A percentile compares a stretch with the other conserved stretches of the same genome.
These are phyloP conservation scores for Onychostruthus taczanowskii DNA, from an alignment of 2,113 vertebrate genomes.

Conservation along the genomic window DNA sequence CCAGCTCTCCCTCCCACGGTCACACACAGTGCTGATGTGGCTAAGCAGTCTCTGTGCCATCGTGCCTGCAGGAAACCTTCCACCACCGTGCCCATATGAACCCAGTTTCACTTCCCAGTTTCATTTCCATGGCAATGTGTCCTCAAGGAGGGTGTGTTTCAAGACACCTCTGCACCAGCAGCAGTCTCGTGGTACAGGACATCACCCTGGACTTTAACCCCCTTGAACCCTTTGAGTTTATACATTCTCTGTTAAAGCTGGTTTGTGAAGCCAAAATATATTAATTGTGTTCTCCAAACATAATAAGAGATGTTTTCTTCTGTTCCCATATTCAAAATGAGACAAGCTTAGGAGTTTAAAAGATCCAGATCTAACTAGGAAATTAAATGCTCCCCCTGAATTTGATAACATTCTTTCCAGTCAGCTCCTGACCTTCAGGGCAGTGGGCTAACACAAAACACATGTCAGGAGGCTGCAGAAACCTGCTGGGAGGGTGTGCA, in stretches of 20 bases:
- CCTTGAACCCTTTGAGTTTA: not conserved
- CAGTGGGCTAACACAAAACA: not conserved
- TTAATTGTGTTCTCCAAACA: conserved; percentile 13
- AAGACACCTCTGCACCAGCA: not conserved
- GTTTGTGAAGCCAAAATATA: conserved; percentile 5
- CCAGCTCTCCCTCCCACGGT: not conserved
- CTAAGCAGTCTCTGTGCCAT: not conserved
- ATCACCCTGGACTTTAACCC: not conserved
- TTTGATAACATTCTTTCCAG: conserved; percentile 23
- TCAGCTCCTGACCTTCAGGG: not conserved
- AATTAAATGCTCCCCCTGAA: conserved; percentile 8
- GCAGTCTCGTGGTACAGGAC: not conserved
- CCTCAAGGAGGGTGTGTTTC: not conserved
- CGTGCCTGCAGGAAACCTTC: not conserved
- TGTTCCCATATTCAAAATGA: conserved; percentile 12
- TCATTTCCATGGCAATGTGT: not conserved
- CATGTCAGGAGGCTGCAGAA: not conserved
- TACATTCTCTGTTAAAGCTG: not conserved
- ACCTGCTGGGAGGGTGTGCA: not conserved
- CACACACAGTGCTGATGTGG: not conserved
- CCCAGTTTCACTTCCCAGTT: not conserved
- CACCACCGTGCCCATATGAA: not conserved
- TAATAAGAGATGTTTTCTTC: conserved; percentile 17
- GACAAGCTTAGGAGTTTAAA: not conserved
- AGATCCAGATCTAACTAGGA: not conserved